Evolutionary conservation across 2,113 vertebrate genomes (phyloP).

Genomic region (Epinephelus moara): DNA sequence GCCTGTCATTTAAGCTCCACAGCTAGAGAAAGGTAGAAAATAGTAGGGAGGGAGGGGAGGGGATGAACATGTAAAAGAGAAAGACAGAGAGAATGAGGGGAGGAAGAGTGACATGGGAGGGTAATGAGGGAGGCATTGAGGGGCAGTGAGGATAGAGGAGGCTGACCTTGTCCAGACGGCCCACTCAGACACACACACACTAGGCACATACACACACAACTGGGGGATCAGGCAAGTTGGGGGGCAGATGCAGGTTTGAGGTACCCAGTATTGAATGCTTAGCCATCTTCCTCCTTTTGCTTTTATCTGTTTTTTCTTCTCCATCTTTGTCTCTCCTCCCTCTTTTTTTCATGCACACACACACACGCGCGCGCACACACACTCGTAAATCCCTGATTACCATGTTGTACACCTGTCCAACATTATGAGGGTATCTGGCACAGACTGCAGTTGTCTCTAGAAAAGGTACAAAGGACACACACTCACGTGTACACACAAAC

Average conservation of each 20-base stretch:
- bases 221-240: not conserved
- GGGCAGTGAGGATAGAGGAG: slow-evolving; percentile 38
- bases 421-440: slow-evolving; percentile 81
- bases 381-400: slow-evolving; percentile 80
- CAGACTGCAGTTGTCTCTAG: slow-evolving; percentile 61
- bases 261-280: slow-evolving; percentile 36
- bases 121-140: slow-evolving; percentile 41
- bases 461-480: slow-evolving; percentile 65
- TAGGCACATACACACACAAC: not conserved
- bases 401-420: slow-evolving; percentile 81
- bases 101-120: slow-evolving; percentile 31
- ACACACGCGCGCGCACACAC: slow-evolving; percentile 35
- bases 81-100: slow-evolving; percentile 21
- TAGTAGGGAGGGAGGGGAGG: not conserved
- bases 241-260: slow-evolving; percentile 7
- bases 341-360: slow-evolving; percentile 19
- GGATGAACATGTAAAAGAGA: slow-evolving; percentile 54
- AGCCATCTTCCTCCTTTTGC: slow-evolving; percentile 15
- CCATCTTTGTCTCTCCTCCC: slow-evolving; percentile 12
- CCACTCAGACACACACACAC: not conserved
- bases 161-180: slow-evolving; percentile 60
- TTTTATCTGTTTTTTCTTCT: slow-evolving; percentile 31
- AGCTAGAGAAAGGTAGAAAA: slow-evolving; percentile 49
- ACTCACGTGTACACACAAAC: slow-evolving; percentile 23
- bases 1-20: slow-evolving; percentile 72